Evolutionary conservation across 2,113 vertebrate genomes (phyloP), one percentile per base, ranked within the genome.

Genomic region (Sorex araneus): DNA sequence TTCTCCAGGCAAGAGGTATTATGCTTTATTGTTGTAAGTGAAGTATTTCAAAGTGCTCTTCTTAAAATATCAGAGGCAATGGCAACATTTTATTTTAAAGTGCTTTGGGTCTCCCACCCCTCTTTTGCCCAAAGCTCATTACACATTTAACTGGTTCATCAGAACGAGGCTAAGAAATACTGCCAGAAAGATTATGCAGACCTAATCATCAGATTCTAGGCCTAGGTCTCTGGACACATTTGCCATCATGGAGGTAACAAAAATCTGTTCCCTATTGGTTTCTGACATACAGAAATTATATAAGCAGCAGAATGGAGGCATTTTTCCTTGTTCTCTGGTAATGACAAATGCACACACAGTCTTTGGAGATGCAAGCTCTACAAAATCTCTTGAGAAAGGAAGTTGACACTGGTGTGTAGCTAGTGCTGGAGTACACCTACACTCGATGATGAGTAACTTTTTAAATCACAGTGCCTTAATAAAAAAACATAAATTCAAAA

Each of bases 61-160:
- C 81, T 93, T n/a, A 34, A 81, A 92, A 25, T n/a, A 92, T 15
- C 23, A 88, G 19, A 94, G 9, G 45, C 40, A 54, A 90, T 43
- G 34, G 32, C 85, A 63, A 1, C 57, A 36, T 82, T 86, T 82
- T 81, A 12, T 77, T 87, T 83, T 93, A 80, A 69, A 77, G n/a
- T n/a, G 34, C 32, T 95, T n/a, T 95, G 78, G 50, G 43, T 67
- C 13, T 1, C 2, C 11, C 18, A 3, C 1, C 19, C 67, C 0
- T 11, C 25, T 28, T 19, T 8, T 6, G 5, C 4, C n/a, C 6
- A 9, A n/a, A 63, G 36, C 23, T 76, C 54, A 87, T 6, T 74
- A 34, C 47, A 66, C n/a, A 7, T 92, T 86, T 86, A 89, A 67
- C 32, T 89, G 67, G 40, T 36, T 77, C 64, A 32, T 84, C 30